These are phyloP conservation scores for Phaedon cochleariae DNA, from an alignment of 2,888 invertebrate species.

Conservation along the genomic window DNA sequence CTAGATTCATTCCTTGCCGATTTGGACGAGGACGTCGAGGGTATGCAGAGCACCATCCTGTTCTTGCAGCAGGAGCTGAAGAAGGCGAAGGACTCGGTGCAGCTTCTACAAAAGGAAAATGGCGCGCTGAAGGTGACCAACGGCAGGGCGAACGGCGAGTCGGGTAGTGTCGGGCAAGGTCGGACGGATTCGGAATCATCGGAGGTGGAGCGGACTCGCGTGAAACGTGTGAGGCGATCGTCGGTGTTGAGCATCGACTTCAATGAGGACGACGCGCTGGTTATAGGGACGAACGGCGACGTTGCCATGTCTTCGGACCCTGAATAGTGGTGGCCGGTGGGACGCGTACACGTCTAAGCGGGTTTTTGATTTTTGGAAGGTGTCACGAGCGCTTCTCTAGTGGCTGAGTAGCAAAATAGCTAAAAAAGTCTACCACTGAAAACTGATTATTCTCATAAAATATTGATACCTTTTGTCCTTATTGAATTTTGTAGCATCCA, in stretches of 20 bases:
- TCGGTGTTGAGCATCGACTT: constrained; percentile 78
- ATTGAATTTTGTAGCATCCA: too few relatives aligned
- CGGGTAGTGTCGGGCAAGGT: constrained; percentile 59
- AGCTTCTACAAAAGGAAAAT: constrained; percentile 70
- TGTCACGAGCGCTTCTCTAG: constrained; percentile 4
- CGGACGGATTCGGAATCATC: constrained; percentile 63
- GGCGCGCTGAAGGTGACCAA: constrained; percentile 52
- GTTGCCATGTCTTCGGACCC: constrained; percentile 63
- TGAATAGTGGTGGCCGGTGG: constrained; percentile 49
- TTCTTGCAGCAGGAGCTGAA: constrained; percentile 93
- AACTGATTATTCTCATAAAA: too few relatives aligned
- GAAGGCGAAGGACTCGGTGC: constrained; percentile 73
- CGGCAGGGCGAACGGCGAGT: constrained; percentile 49
- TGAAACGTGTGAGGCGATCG: constrained; percentile 75
- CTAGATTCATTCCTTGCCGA: constrained; percentile 95
- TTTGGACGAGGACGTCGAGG: constrained; percentile 96
- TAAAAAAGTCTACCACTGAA: too few relatives aligned
- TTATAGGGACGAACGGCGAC: constrained; percentile 75
- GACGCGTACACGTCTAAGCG: constrained; percentile 27
- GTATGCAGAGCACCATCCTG: constrained; percentile 97
- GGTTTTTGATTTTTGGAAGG: not conserved
- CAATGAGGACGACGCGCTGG: constrained; percentile 78
- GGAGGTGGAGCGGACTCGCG: constrained; percentile 62
- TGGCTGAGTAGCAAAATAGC: too few relatives aligned
- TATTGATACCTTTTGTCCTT: too few relatives aligned